Evolutionary conservation across 2,797 vertebrate species (phyloP), one percentile per base, ranked within the genome.

Genomic region (Poecilia velifera): DNA sequence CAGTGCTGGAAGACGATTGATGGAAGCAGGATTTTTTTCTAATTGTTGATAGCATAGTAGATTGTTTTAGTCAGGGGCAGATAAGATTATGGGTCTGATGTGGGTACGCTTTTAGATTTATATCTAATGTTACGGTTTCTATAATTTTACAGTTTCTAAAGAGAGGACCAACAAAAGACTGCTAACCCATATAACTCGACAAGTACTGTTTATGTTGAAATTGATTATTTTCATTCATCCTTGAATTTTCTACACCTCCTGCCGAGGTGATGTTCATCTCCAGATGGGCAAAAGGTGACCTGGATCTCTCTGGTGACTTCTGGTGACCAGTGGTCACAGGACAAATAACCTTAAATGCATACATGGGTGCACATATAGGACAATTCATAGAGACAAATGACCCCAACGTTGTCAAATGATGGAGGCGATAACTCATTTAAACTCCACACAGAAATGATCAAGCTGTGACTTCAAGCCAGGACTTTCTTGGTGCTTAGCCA

Each of bases 1-100:
- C 18, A 47, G 43, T 9, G 4, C 8, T 36, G n/a, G 46, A 47
- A 45, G n/a, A 72, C n/a, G 12, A 72, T 41, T 14, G 59, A 59
- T 28, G 20, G 12, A 57, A 76, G 74, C 12, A 39, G n/a, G 25
- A 55, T 68, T 74, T 84, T 74, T 85, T 66, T 76, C 4, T 41
- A 53, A 74, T 46, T n/a, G 49, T 31, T 13, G 25, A 22, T 66
- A 45, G 0, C n/a, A 36, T 66, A 39, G 57, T 34, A 34, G 25
- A 71, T 43, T 31, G 39, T 62, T 47, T 51, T 46, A 62, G 28
- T 45, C 41, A n/a, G 12, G 22, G 12, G 2, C 12, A 10, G 12
- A 78, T 64, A 73, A 6, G 16, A 6, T 72, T 31, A 36, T 4
- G 20, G 16, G 4, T 66, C 64, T 66, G 18, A 59, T 13, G 12